Evolutionary conservation across 2,888 invertebrate species (phyloP), one percentile per base, ranked within the genome.

Genomic region (Gymnosoma rotundatum): DNA sequence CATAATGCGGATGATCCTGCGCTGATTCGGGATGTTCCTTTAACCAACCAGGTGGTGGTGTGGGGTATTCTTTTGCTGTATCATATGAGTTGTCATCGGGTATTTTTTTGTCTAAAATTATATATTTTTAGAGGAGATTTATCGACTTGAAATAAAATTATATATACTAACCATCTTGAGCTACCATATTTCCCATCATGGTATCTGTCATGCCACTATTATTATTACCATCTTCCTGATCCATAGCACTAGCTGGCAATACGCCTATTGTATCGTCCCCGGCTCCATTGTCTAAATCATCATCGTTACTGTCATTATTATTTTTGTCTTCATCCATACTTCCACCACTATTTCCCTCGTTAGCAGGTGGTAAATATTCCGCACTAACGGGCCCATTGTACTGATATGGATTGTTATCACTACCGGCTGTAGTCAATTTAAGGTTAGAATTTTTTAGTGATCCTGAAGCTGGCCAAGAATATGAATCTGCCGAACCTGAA

Each of bases 41-140:
- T 7, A 91, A 69, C 89, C 90, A 91, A 7, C 90, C 90, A 0
- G 91, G 92, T 0, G 91, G 92, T n/a, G 91, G 92, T 52, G 91
- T 91, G 1, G 91, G 89, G 83, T 91, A 91, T 64, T 91, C 92
- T 85, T 90, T 90, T 18, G 78, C 88, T 0, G 89, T 89, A 78
- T 90, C 88, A 81, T 91, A 91, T 9, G 25, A 86, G 73, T 36
- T 87, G 56, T 88, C 87, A 73, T 87, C 86, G 21, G 84, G 67
- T 6, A 52, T 36, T 67, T 45, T 60, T 60, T 42, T 61, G 52
- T 69, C 61, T 78, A 5, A 42, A 42, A 42, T 42, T 12, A 12
- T 10, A 42, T 42, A 42, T 4, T 42, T 42, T 42, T 12, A 7
- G 1, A 2, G 4, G 4, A 12, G 7, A 42, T 42, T 42, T 12